phyloP scores from a whole-genome alignment of 2,888 invertebrate species.

The Paralinhomoeus sp. region DNA sequence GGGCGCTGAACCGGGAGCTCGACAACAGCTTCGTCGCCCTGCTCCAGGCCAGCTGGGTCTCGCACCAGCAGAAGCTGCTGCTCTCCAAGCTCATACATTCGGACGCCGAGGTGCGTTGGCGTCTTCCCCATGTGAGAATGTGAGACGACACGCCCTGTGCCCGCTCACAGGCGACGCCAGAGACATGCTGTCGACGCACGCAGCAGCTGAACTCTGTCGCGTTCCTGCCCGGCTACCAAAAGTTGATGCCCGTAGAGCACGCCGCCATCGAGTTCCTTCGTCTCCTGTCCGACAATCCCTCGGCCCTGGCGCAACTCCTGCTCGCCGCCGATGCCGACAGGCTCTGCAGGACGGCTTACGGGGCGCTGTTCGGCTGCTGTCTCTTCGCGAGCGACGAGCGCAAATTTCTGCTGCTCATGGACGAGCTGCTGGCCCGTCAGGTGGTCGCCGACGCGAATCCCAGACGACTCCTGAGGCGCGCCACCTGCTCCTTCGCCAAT shows the following conservation, averaged over 20 bases:
- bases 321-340: conserved; percentile 41
- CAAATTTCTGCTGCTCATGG: conserved; percentile 15
- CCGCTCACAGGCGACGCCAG: conserved; percentile 51
- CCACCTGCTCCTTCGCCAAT: conserved; percentile 60
- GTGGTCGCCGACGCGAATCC: conserved; percentile 38
- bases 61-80: neutral
- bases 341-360: conserved; percentile 22
- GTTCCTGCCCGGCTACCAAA: conserved; percentile 59
- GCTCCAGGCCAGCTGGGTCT: neutral
- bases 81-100: conserved; percentile 42
- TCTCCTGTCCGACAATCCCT: conserved; percentile 38
- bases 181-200: conserved; percentile 49
- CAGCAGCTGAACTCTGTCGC: conserved; percentile 39
- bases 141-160: too few species aligned
- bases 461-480: conserved; percentile 48
- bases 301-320: conserved; percentile 45
- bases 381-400: conserved; percentile 49
- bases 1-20: conserved; percentile 27
- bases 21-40: conserved; percentile 49
- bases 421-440: conserved; percentile 43
- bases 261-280: conserved; percentile 47
- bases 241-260: conserved; percentile 49
- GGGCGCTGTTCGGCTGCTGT: conserved; percentile 48
- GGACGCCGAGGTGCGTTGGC: too few species aligned
- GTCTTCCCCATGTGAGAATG: too few species aligned